Percentiles rank a stretch among this genome's conserved stretches.
These are phyloP conservation scores for Gadopsis bispinosus DNA, from an alignment of 2,797 vertebrate species.

Conservation along the genomic window DNA sequence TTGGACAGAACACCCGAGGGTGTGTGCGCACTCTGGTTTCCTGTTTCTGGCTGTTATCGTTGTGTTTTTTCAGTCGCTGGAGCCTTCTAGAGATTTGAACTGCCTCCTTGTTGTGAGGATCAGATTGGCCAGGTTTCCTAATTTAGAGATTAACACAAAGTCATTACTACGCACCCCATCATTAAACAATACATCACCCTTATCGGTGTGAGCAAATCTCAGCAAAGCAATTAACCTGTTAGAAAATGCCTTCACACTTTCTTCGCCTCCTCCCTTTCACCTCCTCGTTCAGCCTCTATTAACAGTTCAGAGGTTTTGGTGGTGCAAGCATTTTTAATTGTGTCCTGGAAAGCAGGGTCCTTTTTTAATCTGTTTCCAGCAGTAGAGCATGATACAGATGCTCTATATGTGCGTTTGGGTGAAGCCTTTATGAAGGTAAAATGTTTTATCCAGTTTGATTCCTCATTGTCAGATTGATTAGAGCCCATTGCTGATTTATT, in stretches of 20 bases:
- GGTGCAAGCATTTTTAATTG: conserved; percentile 61
- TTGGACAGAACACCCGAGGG: conserved; percentile 14
- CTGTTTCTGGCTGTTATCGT: conserved; percentile 5
- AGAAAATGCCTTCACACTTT: conserved; percentile 37
- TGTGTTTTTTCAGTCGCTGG: conserved; percentile 21
- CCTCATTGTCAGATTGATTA: conserved; percentile 40
- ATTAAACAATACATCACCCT: conserved; percentile 50
- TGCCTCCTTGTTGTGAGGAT: conserved; percentile 22
- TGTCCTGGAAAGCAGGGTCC: conserved; percentile 18
- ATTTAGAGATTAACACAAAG: conserved; percentile 38
- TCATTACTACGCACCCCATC: conserved; percentile 38
- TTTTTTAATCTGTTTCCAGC: conserved; percentile 34
- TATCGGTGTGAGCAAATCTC: conserved; percentile 59
- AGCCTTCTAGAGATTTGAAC: conserved; percentile 31
- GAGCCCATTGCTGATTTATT: conserved; percentile 59
- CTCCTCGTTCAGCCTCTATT: conserved; percentile 43
- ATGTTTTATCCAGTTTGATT: conserved; percentile 42
- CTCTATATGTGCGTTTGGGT: conserved; percentile 19
- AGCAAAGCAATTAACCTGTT: conserved; percentile 71
- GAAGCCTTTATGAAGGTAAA: conserved; percentile 37
- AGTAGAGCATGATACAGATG: conserved; percentile 25
- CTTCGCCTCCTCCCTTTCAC: conserved; percentile 35
- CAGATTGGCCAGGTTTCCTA: conserved; percentile 41
- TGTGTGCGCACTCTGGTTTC: conserved; percentile 19
- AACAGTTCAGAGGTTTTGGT: conserved; percentile 44